A percentile compares a stretch with the other conserved stretches of the same genome.
These are phyloP conservation scores for Epizoanthus stellaris DNA, from an alignment of 92 coral and sea anemone species.

Conservation along the genomic window DNA sequence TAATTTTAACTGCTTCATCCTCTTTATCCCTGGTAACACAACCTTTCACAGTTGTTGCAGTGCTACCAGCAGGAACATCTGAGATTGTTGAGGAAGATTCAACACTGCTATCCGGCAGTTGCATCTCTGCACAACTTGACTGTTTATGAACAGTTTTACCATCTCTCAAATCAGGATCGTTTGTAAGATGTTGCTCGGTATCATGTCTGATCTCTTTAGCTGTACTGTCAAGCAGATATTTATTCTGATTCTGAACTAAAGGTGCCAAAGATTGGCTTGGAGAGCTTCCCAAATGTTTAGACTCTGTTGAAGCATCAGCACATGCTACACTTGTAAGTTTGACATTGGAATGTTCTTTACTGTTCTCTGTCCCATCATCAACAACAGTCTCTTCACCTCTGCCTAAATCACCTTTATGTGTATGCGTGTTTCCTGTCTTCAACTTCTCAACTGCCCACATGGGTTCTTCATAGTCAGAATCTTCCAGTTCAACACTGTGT, in stretches of 20 bases:
- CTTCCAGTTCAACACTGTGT: neutral
- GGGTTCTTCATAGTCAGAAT: conserved; percentile 10
- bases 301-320: neutral
- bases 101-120: neutral
- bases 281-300: neutral
- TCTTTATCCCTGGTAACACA: neutral
- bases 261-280: neutral
- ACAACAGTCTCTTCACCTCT: neutral
- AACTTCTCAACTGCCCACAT: neutral
- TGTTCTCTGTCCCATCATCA: neutral
- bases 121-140: neutral
- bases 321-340: no score
- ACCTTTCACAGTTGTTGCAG: neutral
- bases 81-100: neutral
- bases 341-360: no score
- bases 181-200: neutral
- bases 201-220: neutral
- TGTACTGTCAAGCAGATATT: neutral
- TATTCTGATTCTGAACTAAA: no score
- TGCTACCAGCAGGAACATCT: neutral
- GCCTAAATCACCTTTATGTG: neutral
- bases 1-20: neutral
- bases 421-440: no score
- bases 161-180: neutral
- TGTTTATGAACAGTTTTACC: neutral